These are phyloP conservation scores for Syngnathus floridae DNA, from an alignment of 2,113 vertebrate genomes.

Conservation along the genomic window DNA sequence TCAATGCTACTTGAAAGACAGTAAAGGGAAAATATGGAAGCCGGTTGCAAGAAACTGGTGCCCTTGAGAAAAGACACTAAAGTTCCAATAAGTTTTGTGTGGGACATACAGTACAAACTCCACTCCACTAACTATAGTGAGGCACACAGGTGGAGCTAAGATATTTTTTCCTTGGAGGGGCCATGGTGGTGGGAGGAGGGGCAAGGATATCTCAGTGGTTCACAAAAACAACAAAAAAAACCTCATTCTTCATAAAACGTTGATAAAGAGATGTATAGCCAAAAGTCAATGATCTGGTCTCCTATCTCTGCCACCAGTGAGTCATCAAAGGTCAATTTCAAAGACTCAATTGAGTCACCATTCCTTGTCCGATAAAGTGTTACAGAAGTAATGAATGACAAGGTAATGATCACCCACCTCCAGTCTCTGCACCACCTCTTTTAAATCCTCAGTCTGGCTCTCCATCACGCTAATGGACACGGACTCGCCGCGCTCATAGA, in stretches of 20 bases:
- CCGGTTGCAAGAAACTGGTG: background rate
- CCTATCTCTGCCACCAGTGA: too few species aligned
- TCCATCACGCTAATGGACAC: constrained; percentile 74
- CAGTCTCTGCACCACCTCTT: constrained; percentile 80
- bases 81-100: background rate
- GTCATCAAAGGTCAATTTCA: background rate
- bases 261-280: too few species aligned
- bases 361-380: background rate
- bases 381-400: background rate
- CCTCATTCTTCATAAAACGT: too few species aligned
- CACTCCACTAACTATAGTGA: background rate
- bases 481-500: constrained; percentile 79
- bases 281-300: too few species aligned
- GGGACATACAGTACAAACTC: background rate
- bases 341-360: background rate
- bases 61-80: background rate
- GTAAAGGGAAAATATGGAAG: background rate
- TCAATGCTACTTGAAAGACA: background rate
- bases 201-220: too few species aligned
- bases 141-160: too few species aligned
- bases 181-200: too few species aligned
- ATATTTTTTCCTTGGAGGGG: too few species aligned
- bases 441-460: constrained; percentile 73
- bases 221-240: too few species aligned
- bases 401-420: constrained; percentile 67